A percentile compares a stretch with the other conserved stretches of the same genome.
Conservation (phyloP, 2,797 vertebrate genomes). For the Remorina albescens region DNA sequence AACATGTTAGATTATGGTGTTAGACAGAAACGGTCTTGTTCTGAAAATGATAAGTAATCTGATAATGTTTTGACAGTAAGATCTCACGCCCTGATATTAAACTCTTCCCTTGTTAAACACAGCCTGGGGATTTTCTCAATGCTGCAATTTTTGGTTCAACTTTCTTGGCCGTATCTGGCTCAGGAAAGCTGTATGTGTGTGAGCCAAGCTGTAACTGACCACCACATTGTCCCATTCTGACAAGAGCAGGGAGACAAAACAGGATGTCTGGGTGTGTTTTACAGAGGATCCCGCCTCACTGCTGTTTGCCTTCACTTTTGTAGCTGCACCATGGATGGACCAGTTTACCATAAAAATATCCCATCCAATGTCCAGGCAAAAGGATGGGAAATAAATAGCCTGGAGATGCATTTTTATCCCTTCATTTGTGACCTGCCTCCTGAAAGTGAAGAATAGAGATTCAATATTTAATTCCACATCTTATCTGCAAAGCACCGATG, state of each 20-base stretch:
- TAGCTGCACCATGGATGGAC: conserved; percentile 47
- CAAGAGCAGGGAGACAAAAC: conserved; percentile 57
- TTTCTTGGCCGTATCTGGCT: conserved; percentile 51
- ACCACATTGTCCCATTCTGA: conserved; percentile 44
- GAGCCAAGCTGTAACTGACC: conserved; percentile 51
- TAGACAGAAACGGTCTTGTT: background rate
- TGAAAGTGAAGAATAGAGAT: conserved; percentile 45
- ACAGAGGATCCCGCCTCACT: conserved; percentile 48
- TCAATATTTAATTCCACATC: conserved; percentile 64
- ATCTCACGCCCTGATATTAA: conserved; percentile 17
- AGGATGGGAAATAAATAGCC: conserved; percentile 1
- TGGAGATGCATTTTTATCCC: background rate
- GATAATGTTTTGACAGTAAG: conserved; percentile 25
- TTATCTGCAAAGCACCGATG: conserved; percentile 62
- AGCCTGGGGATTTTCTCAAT: conserved; percentile 58
- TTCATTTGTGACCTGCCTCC: conserved; percentile 28
- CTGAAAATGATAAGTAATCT: background rate
- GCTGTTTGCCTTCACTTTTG: conserved; percentile 31
- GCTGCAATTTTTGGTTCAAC: conserved; percentile 54
- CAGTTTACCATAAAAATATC: conserved; percentile 12
- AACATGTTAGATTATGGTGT: no score
- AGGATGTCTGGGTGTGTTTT: conserved; percentile 77
- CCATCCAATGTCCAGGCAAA: conserved; percentile 20
- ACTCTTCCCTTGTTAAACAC: conserved; percentile 38
- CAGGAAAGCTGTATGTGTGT: conserved; percentile 57